phyloP scores from a whole-genome alignment of 2,113 vertebrate species.

The Cisticola juncidis region DNA sequence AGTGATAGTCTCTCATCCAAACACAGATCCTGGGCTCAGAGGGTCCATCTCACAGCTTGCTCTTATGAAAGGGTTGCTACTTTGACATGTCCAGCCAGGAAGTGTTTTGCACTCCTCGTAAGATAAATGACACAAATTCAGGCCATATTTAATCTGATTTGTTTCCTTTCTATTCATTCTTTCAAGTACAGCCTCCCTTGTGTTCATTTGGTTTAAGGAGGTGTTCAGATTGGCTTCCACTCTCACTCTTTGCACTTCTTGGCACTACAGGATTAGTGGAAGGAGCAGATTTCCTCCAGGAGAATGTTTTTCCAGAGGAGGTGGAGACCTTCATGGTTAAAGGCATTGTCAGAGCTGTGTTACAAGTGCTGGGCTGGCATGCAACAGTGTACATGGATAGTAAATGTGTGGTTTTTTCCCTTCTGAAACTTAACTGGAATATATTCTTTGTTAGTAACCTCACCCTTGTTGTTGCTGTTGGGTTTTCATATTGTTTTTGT shows the following conservation, averaged over 20 bases:
- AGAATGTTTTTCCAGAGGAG: not conserved
- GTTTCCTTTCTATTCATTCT: not conserved
- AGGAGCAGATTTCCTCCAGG: not conserved
- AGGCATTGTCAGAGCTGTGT: not conserved
- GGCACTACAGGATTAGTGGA: not conserved
- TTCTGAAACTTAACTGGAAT: not conserved
- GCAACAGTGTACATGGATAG: not conserved
- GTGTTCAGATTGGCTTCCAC: not conserved
- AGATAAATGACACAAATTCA: not conserved
- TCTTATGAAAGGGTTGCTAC: not conserved
- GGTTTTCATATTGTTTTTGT: not conserved
- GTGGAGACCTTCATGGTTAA: not conserved
- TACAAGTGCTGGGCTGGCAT: not conserved
- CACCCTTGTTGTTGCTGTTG: not conserved
- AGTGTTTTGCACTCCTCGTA: not conserved
- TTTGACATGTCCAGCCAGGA: not conserved
- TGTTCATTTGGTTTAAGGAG: not conserved
- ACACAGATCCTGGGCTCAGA: not conserved
- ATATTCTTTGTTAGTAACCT: not conserved
- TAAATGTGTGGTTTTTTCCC: not conserved
- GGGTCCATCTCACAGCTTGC: not conserved
- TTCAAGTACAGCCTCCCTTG: not conserved
- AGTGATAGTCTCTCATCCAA: not conserved
- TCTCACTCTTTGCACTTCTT: fast-evolving
- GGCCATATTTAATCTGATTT: not conserved